These are phyloP conservation scores for Leucophora obtusa DNA, from an alignment of 2,888 invertebrate species.

Conservation along the genomic window DNA sequence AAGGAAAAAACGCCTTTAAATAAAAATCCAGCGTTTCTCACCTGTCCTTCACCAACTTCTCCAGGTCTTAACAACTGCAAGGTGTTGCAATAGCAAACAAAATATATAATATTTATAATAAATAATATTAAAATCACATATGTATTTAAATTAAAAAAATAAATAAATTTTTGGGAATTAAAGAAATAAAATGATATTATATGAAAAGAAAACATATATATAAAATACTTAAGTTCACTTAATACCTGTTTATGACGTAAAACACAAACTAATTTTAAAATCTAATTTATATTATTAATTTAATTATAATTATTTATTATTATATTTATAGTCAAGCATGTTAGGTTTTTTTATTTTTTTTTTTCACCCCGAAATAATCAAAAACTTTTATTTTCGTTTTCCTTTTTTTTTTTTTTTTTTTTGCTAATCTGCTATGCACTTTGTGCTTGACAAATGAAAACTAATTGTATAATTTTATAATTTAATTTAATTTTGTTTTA, in stretches of 20 bases:
- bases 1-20: constrained; percentile 67
- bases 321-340: neutral
- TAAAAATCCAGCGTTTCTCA: constrained; percentile 78
- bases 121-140: neutral
- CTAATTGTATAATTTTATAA: constrained; percentile 47
- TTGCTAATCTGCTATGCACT: constrained; percentile 4
- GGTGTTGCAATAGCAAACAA: constrained; percentile 48
- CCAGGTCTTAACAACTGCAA: constrained; percentile 85
- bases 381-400: neutral
- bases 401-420: constrained; percentile 20
- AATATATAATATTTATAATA: constrained; percentile 42
- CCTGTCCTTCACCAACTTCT: constrained; percentile 87
- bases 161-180: neutral
- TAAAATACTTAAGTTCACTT: neutral
- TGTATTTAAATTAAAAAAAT: neutral
- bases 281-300: neutral
- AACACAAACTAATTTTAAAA: neutral
- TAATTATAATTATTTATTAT: neutral
- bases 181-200: neutral
- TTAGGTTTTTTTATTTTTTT: neutral
- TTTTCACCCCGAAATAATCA: neutral
- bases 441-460: constrained; percentile 52
- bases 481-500: constrained; percentile 38
- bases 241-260: neutral
- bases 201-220: neutral